These are phyloP conservation scores for Tetheella fluctuosa DNA, from an alignment of 2,888 invertebrate species.

Conservation along the genomic window DNA sequence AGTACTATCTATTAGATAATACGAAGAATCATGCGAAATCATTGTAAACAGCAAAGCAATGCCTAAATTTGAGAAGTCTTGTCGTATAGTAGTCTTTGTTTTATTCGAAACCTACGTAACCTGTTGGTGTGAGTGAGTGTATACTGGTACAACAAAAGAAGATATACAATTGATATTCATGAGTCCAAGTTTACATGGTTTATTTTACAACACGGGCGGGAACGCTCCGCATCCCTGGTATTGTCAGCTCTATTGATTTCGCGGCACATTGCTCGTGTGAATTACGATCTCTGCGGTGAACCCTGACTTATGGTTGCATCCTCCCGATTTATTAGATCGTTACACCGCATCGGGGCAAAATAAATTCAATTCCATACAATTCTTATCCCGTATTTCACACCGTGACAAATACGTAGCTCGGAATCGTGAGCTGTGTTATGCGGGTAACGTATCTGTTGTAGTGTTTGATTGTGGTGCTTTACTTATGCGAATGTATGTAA, in stretches of 20 bases:
- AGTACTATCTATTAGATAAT: no score
- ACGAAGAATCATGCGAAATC: no score
- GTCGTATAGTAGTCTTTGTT: no score
- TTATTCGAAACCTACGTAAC: no score
- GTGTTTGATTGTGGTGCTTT: slow-evolving; percentile 6
- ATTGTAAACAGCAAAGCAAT: no score
- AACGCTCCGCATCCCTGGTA: slow-evolving; percentile 19
- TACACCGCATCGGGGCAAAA: slow-evolving; percentile 72
- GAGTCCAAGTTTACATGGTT: slow-evolving; percentile 7
- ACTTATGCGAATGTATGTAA: slow-evolving; percentile 18
- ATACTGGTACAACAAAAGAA: background rate
- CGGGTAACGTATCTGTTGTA: slow-evolving; percentile 57
- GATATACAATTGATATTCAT: slow-evolving; percentile 17
- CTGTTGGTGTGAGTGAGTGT: no score
- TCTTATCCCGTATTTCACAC: slow-evolving; percentile 65
- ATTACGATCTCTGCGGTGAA: slow-evolving; percentile 73
- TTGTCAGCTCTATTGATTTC: slow-evolving; percentile 78
- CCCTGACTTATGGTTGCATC: slow-evolving; percentile 69
- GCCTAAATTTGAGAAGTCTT: no score
- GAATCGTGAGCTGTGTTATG: slow-evolving; percentile 45
- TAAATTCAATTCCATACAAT: slow-evolving; percentile 70
- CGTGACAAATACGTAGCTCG: slow-evolving; percentile 63
- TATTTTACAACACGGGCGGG: slow-evolving; percentile 17
- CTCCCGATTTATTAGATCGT: slow-evolving; percentile 78
- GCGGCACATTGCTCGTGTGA: slow-evolving; percentile 77